These are phyloP conservation scores for Phrynocephalus versicolor DNA, from an alignment of 2,113 vertebrate genomes.

Conservation along the genomic window DNA sequence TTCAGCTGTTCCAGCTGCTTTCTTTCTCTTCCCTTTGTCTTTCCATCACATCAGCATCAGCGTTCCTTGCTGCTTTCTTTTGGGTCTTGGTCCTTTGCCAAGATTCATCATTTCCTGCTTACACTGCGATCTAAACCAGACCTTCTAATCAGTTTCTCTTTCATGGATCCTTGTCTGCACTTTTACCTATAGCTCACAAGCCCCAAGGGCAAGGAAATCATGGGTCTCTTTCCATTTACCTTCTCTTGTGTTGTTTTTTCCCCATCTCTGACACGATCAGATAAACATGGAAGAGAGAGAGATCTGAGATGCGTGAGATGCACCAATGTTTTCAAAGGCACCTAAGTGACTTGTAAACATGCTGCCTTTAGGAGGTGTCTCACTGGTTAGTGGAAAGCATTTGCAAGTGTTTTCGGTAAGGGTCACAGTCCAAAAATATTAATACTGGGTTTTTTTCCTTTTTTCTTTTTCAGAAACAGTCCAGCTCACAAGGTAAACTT, in stretches of 20 bases:
- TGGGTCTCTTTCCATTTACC: constrained; percentile 52
- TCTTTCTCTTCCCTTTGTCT: constrained; percentile 36
- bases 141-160: constrained; percentile 55
- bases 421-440: not conserved
- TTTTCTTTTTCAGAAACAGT: not conserved
- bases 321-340: constrained; percentile 12
- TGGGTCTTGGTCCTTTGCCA: constrained; percentile 57
- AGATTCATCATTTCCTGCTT: constrained; percentile 69
- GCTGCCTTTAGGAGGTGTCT: not conserved
- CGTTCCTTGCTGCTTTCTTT: constrained; percentile 62
- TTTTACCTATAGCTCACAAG: constrained; percentile 50
- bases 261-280: constrained; percentile 43
- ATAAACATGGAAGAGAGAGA: constrained; percentile 36
- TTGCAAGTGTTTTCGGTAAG: not conserved
- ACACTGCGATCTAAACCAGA: constrained; percentile 53
- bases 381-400: not conserved
- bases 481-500: not conserved
- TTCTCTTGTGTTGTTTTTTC: constrained; percentile 64
- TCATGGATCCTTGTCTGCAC: constrained; percentile 42
- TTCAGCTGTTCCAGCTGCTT: constrained; percentile 26
- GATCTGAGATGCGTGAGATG: constrained; percentile 23
- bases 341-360: constrained; percentile 4
- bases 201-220: constrained; percentile 41
- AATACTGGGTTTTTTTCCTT: too few species aligned
- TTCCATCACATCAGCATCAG: constrained; percentile 53